Evolutionary conservation across 1,140 invertebrate species (phyloP).

Genomic region (Amphibalanus amphitrite): DNA sequence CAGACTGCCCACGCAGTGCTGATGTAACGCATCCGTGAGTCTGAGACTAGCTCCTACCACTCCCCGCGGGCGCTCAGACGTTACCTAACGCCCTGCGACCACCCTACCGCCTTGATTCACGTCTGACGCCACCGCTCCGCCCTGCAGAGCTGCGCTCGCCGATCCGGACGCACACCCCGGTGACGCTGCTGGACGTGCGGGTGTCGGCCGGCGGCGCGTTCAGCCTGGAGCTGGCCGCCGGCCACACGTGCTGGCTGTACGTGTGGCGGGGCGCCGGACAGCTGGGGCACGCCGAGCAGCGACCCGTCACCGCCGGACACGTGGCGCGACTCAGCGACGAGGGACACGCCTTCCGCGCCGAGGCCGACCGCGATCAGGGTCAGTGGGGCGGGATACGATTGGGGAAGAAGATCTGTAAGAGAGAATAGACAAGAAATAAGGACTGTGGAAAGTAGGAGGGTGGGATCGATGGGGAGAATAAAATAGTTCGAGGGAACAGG

Average conservation of each 20-base stretch:
- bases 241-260: constrained; percentile 19
- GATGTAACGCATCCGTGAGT: too few species aligned
- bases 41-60: too few species aligned
- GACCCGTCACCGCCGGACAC: constrained; percentile 13
- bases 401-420: too few species aligned
- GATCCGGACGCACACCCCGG: background rate
- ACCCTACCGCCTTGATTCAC: too few species aligned
- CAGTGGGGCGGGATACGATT: background rate
- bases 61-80: too few species aligned
- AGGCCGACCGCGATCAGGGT: background rate
- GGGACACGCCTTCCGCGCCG: constrained; percentile 10
- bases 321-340: constrained; percentile 13
- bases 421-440: too few species aligned
- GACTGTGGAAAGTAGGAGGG: too few species aligned
- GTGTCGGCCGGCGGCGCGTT: constrained; percentile 12
- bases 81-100: too few species aligned
- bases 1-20: too few species aligned
- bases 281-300: constrained; percentile 13
- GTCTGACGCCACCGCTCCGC: too few species aligned
- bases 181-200: constrained; percentile 13
- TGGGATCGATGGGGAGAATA: too few species aligned
- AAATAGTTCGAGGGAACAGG: too few species aligned
- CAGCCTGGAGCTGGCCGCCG: constrained; percentile 19
- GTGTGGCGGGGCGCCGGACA: constrained; percentile 16
- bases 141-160: background rate